phyloP scores from a whole-genome alignment of 37 sponge, comb jelly and placozoan genomes.

The Axinella damicornis region DNA sequence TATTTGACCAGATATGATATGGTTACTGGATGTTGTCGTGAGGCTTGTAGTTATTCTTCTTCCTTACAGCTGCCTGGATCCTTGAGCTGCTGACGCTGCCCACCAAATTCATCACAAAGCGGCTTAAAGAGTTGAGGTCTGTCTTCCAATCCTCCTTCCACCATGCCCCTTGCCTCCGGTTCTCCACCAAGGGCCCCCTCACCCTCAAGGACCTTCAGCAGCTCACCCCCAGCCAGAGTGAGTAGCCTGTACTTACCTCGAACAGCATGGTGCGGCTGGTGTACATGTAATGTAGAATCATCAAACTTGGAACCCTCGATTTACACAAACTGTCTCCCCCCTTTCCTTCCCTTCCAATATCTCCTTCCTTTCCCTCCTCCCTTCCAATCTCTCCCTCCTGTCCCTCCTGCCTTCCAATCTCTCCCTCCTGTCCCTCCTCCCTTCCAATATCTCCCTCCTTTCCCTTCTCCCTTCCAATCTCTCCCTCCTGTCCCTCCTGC shows the following conservation, averaged over 20 bases:
- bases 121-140: conserved; percentile 55
- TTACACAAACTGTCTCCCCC: no score
- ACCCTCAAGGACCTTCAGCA: conserved; percentile 75
- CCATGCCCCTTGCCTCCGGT: conserved; percentile 57
- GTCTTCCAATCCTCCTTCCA: conserved; percentile 65
- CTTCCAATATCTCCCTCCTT: not conserved
- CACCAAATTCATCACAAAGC: conserved; percentile 65
- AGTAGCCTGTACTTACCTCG: conserved; percentile 1
- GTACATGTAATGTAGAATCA: no score
- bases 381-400: not conserved
- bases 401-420: not conserved
- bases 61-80: conserved; percentile 59
- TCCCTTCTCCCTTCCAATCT: not conserved
- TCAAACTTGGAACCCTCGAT: no score
- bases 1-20: no score
- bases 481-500: no score
- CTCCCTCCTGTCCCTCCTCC: no score
- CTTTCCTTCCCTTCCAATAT: not conserved
- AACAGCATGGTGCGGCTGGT: not conserved
- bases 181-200: conserved; percentile 74
- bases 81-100: conserved; percentile 54
- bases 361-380: not conserved
- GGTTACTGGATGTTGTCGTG: no score
- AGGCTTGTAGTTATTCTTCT: no score
- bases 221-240: conserved; percentile 68